Percentiles rank a stretch among this genome's conserved stretches.
phyloP scores from a whole-genome alignment of 2,113 vertebrate species.

The Chlorodrepanis virens region DNA sequence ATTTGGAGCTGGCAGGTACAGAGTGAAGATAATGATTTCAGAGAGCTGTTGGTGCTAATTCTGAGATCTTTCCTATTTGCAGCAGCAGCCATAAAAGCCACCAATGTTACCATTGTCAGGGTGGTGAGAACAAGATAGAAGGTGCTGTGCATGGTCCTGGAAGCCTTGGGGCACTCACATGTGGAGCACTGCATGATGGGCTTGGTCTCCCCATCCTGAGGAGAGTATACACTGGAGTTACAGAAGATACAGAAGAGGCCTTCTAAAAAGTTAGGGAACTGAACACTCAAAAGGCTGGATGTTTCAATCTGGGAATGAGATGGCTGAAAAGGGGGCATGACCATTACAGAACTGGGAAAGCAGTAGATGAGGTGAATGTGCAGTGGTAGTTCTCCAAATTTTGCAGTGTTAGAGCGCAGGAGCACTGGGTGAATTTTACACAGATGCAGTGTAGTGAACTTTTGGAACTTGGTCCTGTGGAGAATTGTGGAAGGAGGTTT shows the following conservation, averaged over 20 bases:
- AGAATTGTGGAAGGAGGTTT: neutral
- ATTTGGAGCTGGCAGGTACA: neutral
- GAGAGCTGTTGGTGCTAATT: neutral
- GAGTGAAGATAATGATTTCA: neutral
- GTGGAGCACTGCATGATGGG: neutral
- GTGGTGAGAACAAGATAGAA: neutral
- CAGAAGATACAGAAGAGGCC: neutral
- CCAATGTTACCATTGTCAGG: neutral
- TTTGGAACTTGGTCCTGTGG: neutral
- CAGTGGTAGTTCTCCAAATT: neutral
- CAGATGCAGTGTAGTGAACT: neutral
- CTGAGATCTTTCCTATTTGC: constrained; percentile 34
- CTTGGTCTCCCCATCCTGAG: neutral
- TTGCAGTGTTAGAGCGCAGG: neutral
- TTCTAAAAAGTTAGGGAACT: neutral
- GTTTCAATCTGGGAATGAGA: neutral
- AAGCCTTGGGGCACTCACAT: neutral
- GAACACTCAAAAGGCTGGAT: neutral
- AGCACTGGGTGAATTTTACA: neutral
- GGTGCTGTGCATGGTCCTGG: neutral
- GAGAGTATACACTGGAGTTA: neutral
- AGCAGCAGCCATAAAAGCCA: constrained; percentile 16
- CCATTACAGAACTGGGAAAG: neutral
- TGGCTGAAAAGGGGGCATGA: neutral
- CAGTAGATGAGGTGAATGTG: neutral